phyloP scores from a whole-genome alignment of 2,797 vertebrate genomes.

The Hypotaenidia philippensis region DNA sequence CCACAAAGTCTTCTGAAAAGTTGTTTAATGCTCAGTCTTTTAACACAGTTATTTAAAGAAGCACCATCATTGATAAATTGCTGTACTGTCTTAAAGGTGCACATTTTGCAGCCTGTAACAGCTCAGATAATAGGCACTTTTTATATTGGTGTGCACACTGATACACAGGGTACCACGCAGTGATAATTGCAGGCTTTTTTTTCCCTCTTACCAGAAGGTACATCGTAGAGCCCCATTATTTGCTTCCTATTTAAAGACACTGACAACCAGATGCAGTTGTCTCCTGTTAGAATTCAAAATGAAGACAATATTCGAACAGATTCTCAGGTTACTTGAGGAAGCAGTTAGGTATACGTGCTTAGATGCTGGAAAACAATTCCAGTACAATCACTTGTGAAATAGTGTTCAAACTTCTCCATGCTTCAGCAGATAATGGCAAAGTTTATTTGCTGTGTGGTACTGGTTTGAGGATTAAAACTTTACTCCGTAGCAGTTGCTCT shows the following conservation, averaged over 20 bases:
- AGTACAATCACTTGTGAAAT: not conserved
- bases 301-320: not conserved
- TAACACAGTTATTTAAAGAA: slow-evolving; percentile 21
- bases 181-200: not conserved
- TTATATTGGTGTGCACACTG: not conserved
- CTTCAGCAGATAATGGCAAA: not conserved
- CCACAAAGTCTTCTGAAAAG: not conserved
- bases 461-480: not conserved
- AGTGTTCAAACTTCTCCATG: not conserved
- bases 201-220: not conserved
- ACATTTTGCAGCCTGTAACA: not conserved
- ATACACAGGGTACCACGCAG: not conserved
- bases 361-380: not conserved
- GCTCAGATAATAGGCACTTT: not conserved
- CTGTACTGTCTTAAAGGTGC: not conserved
- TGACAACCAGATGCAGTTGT: not conserved
- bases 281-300: not conserved
- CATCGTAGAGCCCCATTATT: not conserved
- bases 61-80: not conserved
- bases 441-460: not conserved
- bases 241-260: slow-evolving; percentile 1
- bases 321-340: not conserved
- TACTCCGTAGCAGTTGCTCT: not conserved
- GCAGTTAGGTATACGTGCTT: not conserved
- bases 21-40: slow-evolving; percentile 27